Conservation (phyloP, 2,797 vertebrate genomes). For the Anomalospiza imberbis region DNA sequence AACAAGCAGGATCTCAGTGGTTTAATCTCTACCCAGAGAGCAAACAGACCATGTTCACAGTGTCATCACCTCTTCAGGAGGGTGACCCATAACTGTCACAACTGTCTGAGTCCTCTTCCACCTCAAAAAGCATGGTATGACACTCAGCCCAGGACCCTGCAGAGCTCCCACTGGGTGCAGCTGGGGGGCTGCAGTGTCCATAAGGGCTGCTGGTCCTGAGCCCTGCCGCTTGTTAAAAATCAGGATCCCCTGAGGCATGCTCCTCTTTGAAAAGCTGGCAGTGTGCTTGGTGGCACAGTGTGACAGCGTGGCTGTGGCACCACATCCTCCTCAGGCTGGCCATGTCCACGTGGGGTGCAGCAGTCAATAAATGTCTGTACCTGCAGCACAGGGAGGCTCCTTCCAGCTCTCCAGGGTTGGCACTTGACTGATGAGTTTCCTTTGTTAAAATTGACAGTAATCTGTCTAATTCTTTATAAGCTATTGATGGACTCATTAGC, state of each 20-base stretch:
- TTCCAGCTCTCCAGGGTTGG: not conserved
- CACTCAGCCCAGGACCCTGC: fast-evolving
- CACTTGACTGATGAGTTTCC: not conserved
- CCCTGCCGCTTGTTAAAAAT: not conserved
- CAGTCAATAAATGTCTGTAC: not conserved
- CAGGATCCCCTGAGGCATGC: not conserved
- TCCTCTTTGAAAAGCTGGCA: not conserved
- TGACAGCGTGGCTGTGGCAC: not conserved
- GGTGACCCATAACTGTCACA: fast-evolving
- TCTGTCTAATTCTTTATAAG: not conserved
- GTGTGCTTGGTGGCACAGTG: not conserved
- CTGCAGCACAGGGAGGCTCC: not conserved
- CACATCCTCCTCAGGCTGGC: not conserved
- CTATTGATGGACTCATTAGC: not conserved
- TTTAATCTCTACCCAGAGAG: not conserved
- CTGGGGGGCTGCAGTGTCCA: not conserved
- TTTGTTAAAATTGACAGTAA: not conserved
- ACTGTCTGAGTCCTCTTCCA: not conserved
- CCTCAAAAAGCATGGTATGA: fast-evolving
- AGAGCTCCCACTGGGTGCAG: fast-evolving
- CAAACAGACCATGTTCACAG: fast-evolving
- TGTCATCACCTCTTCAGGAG: no score
- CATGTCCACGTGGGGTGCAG: fast-evolving
- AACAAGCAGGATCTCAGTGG: not conserved
- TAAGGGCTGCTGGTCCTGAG: not conserved